Evolutionary conservation across 1,140 invertebrate species (phyloP), one percentile per base, ranked within the genome.

Genomic region (Mycetomoellerius zeteki): DNA sequence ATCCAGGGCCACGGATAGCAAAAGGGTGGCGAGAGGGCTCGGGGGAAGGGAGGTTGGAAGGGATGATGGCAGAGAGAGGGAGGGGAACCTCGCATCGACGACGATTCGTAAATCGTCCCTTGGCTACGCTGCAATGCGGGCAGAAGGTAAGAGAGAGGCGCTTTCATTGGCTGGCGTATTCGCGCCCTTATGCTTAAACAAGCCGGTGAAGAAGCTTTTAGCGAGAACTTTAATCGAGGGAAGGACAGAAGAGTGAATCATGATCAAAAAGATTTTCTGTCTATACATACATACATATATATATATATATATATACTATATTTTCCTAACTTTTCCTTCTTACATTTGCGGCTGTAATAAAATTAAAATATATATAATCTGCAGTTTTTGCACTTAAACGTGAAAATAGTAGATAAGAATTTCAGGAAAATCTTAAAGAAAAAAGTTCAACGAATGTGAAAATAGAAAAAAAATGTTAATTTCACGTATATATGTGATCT

Each of bases 41-140:
- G 62, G n/a, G 64, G 62, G 65, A 43, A 43, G 37, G 8, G 37
- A 7, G 52, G 14, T 16, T 60, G 69, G 69, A 77, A 87, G 60
- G 65, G 73, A 47, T 75, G 71, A 76, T 19, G 16, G 58, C 12
- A 16, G 69, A 71, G 73, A 56, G 54, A 56, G 60, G 56, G 30
- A 75, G 58, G 54, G 60, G 47, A 56, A 88, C 80, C 84, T 87
- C 84, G 87, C 89, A 86, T 90, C 89, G 88, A 85, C 89, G 87
- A 88, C 88, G 80, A 93, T 93, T 93, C 88, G 90, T 92, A 93
- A 92, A 93, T 92, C 92, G 88, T 85, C 82, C 80, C 77, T 87
- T 87, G 88, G 82, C 80, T 85, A 72, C 77, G 60, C 91, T 92
- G 91, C 91, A 92, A 92, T 92, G 91, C 91, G 90, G 91, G 87